A percentile compares a stretch with the other conserved stretches of the same genome.
Conservation (phyloP, 2,888 invertebrate species). For the Trisateles emortualis region DNA sequence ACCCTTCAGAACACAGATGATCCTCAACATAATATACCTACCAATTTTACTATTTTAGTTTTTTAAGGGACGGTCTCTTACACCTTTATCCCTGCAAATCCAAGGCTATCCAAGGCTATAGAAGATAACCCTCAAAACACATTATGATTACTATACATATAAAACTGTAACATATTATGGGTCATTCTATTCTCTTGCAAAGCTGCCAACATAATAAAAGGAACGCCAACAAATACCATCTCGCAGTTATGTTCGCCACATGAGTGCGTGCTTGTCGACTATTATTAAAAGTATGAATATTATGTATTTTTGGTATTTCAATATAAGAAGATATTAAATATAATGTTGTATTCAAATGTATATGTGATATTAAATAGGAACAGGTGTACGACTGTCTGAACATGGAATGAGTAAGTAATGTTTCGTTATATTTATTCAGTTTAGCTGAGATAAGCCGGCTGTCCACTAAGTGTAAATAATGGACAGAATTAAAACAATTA, state of each 20-base stretch:
- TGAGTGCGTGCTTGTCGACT: conserved; percentile 10
- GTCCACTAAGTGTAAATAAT: too few relatives aligned
- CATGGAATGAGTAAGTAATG: neutral
- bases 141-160: neutral
- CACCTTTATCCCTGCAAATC: neutral
- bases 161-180: neutral
- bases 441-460: too few relatives aligned
- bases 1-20: too few relatives aligned
- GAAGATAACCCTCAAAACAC: neutral
- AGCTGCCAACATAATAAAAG: conserved; percentile 16
- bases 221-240: conserved; percentile 25
- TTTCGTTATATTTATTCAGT: too few relatives aligned
- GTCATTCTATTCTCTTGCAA: neutral
- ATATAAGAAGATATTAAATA: conserved; percentile 14
- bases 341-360: neutral
- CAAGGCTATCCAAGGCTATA: neutral
- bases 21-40: too few relatives aligned
- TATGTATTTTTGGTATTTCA: conserved; percentile 16
- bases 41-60: too few relatives aligned
- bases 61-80: too few relatives aligned
- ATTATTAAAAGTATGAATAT: conserved; percentile 27
- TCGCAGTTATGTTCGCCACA: conserved; percentile 9
- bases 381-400: neutral
- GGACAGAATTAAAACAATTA: too few relatives aligned
- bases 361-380: neutral